phyloP scores from a whole-genome alignment of 2,888 invertebrate genomes.

The Schizotus pectinicornis region DNA sequence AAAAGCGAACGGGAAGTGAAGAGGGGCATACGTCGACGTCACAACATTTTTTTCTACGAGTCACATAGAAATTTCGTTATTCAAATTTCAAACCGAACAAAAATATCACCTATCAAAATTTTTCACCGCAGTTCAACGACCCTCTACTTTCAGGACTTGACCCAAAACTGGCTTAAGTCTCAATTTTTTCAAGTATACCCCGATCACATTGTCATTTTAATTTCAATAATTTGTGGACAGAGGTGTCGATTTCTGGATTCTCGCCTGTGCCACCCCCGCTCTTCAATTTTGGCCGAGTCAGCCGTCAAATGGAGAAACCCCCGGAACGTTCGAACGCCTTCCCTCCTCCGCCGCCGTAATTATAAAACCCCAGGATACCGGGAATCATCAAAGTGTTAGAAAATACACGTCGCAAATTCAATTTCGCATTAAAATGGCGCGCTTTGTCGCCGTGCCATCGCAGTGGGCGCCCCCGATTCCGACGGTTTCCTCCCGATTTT shows the following conservation, averaged over 20 bases:
- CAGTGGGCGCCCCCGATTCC: constrained; percentile 39
- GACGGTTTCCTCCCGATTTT: constrained; percentile 38
- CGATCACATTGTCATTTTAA: no score
- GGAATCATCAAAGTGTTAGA: constrained; percentile 54
- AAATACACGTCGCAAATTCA: constrained; percentile 55
- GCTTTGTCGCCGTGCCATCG: constrained; percentile 46
- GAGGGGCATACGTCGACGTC: no score
- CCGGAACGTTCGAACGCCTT: constrained; percentile 34
- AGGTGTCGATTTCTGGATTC: no score
- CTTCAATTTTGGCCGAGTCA: constrained; percentile 40
- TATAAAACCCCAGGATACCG: constrained; percentile 55
- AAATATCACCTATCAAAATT: no score
- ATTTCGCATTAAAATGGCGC: constrained; percentile 55
- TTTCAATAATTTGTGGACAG: no score
- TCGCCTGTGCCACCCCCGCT: background rate
- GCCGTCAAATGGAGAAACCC: constrained; percentile 44
- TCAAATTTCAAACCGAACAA: no score
- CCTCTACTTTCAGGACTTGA: no score
- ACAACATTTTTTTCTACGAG: no score
- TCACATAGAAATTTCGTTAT: no score
- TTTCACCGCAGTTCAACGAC: background rate
- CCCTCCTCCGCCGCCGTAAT: constrained; percentile 40
- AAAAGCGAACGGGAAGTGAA: constrained; percentile 2
- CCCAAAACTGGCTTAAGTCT: no score
- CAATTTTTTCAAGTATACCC: no score